A percentile compares a stretch with the other conserved stretches of the same genome.
phyloP scores from a whole-genome alignment of 2,888 invertebrate genomes.

The Ichneumoninae sp. region DNA sequence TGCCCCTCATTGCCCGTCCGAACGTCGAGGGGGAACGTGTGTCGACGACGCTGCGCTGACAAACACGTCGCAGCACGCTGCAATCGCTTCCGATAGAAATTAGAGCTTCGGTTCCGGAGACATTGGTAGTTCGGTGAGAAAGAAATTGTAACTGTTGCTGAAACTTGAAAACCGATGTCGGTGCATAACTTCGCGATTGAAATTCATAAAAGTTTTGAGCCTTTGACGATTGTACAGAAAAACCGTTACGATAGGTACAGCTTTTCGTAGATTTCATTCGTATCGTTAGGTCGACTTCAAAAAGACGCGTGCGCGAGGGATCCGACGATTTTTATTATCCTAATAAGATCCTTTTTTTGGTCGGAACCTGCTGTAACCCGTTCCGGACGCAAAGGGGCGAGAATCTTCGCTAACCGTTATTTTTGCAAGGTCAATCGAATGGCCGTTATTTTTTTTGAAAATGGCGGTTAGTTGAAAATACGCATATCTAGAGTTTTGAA shows the following conservation, averaged over 20 bases:
- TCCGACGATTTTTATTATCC: too few relatives aligned
- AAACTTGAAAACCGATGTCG: background rate
- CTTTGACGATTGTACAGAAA: background rate
- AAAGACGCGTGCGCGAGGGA: too few relatives aligned
- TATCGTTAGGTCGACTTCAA: background rate
- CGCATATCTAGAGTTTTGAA: too few relatives aligned
- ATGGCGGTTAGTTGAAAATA: too few relatives aligned
- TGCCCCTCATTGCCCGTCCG: background rate
- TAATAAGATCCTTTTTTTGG: too few relatives aligned
- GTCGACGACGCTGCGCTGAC: background rate
- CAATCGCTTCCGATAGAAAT: background rate
- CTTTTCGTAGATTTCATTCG: background rate
- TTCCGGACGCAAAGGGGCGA: too few relatives aligned
- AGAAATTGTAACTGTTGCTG: background rate
- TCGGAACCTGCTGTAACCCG: too few relatives aligned
- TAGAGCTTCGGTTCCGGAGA: background rate
- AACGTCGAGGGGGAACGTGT: background rate
- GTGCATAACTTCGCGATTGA: background rate
- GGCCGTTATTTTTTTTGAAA: too few relatives aligned
- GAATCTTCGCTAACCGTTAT: too few relatives aligned
- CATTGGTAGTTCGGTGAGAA: background rate
- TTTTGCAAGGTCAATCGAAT: too few relatives aligned
- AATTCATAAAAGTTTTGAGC: background rate
- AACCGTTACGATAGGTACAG: background rate
- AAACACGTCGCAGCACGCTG: background rate